Evolutionary conservation across 2,113 vertebrate species (phyloP).

Genomic region (Hippoglossus stenolepis): DNA sequence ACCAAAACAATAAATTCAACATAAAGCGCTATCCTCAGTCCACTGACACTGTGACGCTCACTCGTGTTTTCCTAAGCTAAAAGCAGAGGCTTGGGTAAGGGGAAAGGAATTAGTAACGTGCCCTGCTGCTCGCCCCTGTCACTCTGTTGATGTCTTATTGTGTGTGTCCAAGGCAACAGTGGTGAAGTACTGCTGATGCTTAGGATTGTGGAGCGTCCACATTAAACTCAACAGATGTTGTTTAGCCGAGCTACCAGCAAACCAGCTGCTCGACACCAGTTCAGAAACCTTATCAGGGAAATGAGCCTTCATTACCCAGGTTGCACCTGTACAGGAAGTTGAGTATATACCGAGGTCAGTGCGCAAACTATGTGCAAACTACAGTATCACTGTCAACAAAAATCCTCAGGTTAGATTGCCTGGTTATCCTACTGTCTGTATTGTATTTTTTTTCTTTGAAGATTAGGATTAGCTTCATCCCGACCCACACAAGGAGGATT

Average conservation of each 20-base stretch:
- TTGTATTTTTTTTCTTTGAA: conserved; percentile 32
- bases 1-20: not conserved
- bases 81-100: conserved; percentile 31
- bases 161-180: conserved; percentile 69
- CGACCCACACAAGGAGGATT: conserved; percentile 49
- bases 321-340: not conserved
- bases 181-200: conserved; percentile 37
- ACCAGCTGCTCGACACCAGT: conserved; percentile 9
- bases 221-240: conserved; percentile 23
- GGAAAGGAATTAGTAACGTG: conserved; percentile 58
- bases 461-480: conserved; percentile 69
- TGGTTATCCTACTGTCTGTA: not conserved
- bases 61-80: conserved; percentile 42
- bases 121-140: conserved; percentile 22
- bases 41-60: not conserved
- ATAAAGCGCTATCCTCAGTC: not conserved
- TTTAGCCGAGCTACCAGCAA: conserved; percentile 32
- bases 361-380: not conserved
- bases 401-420: not conserved
- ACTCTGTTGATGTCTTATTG: conserved; percentile 67
- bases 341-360: not conserved
- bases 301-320: not conserved
- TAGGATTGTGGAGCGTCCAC: conserved; percentile 23
- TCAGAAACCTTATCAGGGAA: not conserved
- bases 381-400: not conserved